phyloP scores from a whole-genome alignment of 2,888 invertebrate species.

The Rhopalosiphum nymphaeae region DNA sequence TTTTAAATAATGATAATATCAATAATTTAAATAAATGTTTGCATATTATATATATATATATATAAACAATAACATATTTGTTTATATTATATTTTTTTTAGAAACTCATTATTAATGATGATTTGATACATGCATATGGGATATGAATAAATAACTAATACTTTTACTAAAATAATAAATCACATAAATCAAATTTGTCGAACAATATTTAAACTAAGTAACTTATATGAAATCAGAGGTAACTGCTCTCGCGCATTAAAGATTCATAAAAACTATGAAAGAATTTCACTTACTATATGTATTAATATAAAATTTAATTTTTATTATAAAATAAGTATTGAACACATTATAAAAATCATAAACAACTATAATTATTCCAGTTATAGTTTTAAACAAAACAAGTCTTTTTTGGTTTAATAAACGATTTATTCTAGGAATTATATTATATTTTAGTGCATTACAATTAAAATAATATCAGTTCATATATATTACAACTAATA shows the following conservation, averaged over 20 bases:
- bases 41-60: not conserved
- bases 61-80: not conserved
- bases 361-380: not conserved
- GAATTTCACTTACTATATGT: not conserved
- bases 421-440: not conserved
- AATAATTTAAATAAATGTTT: conserved; percentile 9
- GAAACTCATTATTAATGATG: conserved; percentile 18
- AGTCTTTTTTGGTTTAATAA: not conserved
- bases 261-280: not conserved
- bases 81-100: conserved; percentile 9
- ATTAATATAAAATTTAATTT: not conserved
- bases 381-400: not conserved
- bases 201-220: not conserved
- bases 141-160: not conserved
- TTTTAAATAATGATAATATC: conserved; percentile 1
- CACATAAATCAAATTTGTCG: not conserved
- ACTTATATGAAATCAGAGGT: not conserved
- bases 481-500: not conserved
- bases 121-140: not conserved
- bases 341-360: no score
- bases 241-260: not conserved
- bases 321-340: not conserved
- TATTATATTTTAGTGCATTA: not conserved
- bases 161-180: not conserved
- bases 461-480: not conserved